Evolutionary conservation across 1,140 invertebrate species (phyloP).

Genomic region (Ceratosolen solmsi): DNA sequence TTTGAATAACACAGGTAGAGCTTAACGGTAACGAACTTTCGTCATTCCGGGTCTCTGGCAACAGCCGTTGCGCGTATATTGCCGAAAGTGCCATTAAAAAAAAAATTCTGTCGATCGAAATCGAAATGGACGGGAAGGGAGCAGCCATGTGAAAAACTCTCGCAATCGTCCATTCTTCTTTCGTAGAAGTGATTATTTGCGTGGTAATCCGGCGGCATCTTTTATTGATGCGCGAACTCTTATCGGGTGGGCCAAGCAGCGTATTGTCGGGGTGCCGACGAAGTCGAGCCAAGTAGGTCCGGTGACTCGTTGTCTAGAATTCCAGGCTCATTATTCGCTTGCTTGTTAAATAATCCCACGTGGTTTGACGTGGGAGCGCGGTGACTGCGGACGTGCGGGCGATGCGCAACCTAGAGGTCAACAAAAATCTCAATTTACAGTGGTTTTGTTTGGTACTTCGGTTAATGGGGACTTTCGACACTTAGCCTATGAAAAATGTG

Average conservation of each 20-base stretch:
- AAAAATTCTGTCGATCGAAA: background rate
- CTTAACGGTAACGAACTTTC: background rate
- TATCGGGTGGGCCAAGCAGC: constrained; percentile 2
- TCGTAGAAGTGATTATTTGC: constrained; percentile 40
- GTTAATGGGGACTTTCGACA: background rate
- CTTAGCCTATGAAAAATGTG: background rate
- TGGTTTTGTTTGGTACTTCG: background rate
- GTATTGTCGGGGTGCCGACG: background rate
- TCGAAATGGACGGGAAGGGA: background rate
- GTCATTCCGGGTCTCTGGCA: background rate
- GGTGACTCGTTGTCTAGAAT: background rate
- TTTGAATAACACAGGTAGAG: background rate
- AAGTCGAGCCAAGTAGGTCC: background rate
- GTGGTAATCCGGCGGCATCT: background rate
- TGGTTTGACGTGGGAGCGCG: too few relatives aligned
- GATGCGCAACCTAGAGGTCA: too few relatives aligned
- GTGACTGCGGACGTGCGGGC: background rate
- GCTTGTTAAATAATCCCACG: too few relatives aligned
- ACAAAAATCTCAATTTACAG: constrained; percentile 1
- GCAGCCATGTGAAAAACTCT: background rate
- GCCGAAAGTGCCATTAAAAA: constrained; percentile 15
- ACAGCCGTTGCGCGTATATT: background rate
- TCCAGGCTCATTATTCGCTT: background rate
- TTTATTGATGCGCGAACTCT: constrained; percentile 17
- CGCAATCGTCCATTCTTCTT: background rate